phyloP scores from a whole-genome alignment of 2,113 vertebrate species.

The Grallaria varia region DNA sequence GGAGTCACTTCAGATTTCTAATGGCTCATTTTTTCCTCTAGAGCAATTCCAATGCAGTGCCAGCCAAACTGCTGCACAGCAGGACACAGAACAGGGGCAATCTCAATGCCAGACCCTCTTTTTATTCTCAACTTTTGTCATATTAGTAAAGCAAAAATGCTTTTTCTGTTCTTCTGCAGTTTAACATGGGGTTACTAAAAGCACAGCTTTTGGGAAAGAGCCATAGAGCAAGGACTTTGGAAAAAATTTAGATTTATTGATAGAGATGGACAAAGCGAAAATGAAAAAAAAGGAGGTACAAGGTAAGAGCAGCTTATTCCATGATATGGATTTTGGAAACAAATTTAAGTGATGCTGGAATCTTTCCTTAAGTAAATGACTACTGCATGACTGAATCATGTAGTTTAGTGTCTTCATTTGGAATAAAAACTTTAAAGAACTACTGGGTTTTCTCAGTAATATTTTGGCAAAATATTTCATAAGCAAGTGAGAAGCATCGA shows the following conservation, averaged over 20 bases:
- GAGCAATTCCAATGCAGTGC: not conserved
- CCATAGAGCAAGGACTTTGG: not conserved
- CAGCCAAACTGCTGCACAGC: not conserved
- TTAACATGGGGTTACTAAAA: not conserved
- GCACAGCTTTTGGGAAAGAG: not conserved
- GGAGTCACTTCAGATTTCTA: not conserved
- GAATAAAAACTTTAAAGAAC: not conserved
- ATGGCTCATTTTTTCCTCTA: not conserved
- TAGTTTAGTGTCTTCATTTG: not conserved
- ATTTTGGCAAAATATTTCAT: constrained; percentile 5
- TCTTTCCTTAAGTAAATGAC: constrained; percentile 20
- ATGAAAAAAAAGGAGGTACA: not conserved
- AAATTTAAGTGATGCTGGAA: not conserved
- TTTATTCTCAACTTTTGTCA: not conserved
- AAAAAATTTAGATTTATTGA: not conserved
- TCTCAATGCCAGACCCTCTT: not conserved
- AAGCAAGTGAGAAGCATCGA: not conserved
- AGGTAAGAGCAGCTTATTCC: not conserved
- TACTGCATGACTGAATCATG: not conserved
- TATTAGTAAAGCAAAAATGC: not conserved
- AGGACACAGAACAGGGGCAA: not conserved
- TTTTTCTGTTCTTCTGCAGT: not conserved
- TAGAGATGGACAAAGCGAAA: not conserved
- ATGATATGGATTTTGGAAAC: not conserved
- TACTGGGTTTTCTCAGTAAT: constrained; percentile 18